Base-by-base conservation (phyloP, 2,797 vertebrate species). In the Poecilia gillii region DNA sequence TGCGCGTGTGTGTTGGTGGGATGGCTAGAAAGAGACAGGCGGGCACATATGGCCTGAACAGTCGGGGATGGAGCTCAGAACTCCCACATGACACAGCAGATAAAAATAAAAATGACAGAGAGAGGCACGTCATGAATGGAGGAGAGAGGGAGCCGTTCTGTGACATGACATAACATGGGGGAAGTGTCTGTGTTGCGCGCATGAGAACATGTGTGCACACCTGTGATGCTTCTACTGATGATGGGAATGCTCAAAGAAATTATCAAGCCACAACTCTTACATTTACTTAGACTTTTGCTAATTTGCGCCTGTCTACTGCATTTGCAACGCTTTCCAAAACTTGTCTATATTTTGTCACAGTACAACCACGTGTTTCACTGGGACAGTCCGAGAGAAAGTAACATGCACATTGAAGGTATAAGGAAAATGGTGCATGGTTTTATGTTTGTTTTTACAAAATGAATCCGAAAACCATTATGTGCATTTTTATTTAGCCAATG, bases 31-130 rank as follows among this genome's bases (percentile, higher is more conserved):
- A 83, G 81, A 86, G 79, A 88, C 86, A 82, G 76, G 87, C 86
- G 84, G 90, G 85, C 89, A 87, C 92, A 92, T 92, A 92, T 92
- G 92, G 91, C 86, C 77, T 20, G 78, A 92, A 92, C 91, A 91
- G 92, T 92, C 64, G 74, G 88, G 83, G 88, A 90, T 88, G 85
- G 76, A 87, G 79, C 88, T 88, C 83, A 88, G 83, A 90, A 90
- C 89, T 91, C 89, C 89, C 86, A 92, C 89, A 89, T 92, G 91
- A 90, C 90, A 88, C 55, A 55, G 81, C 71, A 85, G 88, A 92
- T 87, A 88, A 88, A 91, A 90, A 90, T 91, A 91, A 91, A 85
- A 85, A 71, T 6, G 49, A 72, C 75, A 76, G 77, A 81, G 79
- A 82, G 72, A 81, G 11, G 72, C 23, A 31, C 23, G 2, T 6